Base-by-base conservation (phyloP, 2,888 invertebrate species). In the Lepeophtheirus nordmannii region DNA sequence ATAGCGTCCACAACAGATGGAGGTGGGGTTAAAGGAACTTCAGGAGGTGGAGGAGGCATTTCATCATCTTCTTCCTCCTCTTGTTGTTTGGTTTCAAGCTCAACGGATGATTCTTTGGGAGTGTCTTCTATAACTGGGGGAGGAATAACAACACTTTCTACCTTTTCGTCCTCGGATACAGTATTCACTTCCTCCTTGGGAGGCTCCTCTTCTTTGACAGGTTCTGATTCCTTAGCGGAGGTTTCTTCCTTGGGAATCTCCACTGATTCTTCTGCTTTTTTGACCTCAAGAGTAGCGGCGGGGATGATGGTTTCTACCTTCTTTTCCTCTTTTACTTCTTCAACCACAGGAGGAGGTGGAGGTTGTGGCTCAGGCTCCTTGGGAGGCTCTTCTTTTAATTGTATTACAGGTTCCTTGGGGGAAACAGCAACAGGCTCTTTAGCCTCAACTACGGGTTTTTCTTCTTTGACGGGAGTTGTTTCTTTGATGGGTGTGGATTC, bases 11-110 rank as follows among this genome's bases (percentile, higher is more conserved):
- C 30, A 5, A 5, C 53, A 17, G n/a, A n/a, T 2, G 53, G 53
- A n/a, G 53, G 53, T 46, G 53, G 53, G 8, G 8, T n/a, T 46
- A 17, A 46, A 46, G 53, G 53, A 17, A 46, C 8, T 17, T 46
- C 53, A 5, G 53, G 53, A n/a, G 53, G 53, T n/a, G 53, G 53
- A n/a, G 53, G 53, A 46, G 53, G 53, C 53, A 46, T 46, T 17
- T 46, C 53, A 3, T 46, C 53, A 2, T 46, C 53, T 5, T 30
- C 30, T 30, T 30, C 30, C 30, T 30, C 30, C 30, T 30, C 3
- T 30, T 30, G 3, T 30, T 30, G 30, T 30, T 30, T 30, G 7
- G 30, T 30, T 30, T 30, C 30, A 30, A 30, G 30, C 53, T 46
- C 53, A 5, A 46, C 53, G 14, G 53, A 46, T 46, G 53, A 46